phyloP scores from a whole-genome alignment of 2,797 vertebrate species.

The Falco novaeseelandiae region DNA sequence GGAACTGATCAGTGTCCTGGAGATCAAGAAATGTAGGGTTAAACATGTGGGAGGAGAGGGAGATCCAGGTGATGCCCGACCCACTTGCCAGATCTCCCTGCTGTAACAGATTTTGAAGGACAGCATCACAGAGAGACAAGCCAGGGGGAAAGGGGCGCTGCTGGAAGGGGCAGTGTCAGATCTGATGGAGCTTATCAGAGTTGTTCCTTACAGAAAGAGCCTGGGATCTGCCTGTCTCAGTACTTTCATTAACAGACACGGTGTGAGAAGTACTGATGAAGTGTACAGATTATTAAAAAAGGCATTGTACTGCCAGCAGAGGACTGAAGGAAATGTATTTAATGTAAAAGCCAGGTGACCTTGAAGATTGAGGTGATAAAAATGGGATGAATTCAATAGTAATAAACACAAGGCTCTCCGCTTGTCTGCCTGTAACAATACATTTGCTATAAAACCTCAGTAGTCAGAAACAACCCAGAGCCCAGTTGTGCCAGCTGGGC shows the following conservation, averaged over 20 bases:
- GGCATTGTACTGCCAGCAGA: not conserved
- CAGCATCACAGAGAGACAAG: not conserved
- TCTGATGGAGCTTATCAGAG: not conserved
- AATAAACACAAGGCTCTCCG: not conserved
- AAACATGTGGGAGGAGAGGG: not conserved
- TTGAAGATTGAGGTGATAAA: slow-evolving; percentile 22
- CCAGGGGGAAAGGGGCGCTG: not conserved
- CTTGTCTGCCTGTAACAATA: not conserved
- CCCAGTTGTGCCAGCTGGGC: not conserved
- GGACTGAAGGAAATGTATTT: not conserved
- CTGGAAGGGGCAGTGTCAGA: not conserved
- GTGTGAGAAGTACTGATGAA: not conserved
- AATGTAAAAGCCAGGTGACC: not conserved
- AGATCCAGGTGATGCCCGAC: not conserved
- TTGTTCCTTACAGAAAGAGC: not conserved
- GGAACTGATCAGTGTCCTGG: not conserved
- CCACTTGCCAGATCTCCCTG: not conserved
- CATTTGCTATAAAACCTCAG: not conserved
- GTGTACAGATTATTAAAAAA: not conserved
- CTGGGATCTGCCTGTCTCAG: not conserved
- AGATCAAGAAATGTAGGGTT: not conserved
- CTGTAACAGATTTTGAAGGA: not conserved
- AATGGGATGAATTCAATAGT: not conserved
- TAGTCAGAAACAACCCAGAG: not conserved
- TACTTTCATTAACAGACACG: not conserved